Conservation (phyloP, 2,797 vertebrate species). For the Coccyzus lansbergi region DNA sequence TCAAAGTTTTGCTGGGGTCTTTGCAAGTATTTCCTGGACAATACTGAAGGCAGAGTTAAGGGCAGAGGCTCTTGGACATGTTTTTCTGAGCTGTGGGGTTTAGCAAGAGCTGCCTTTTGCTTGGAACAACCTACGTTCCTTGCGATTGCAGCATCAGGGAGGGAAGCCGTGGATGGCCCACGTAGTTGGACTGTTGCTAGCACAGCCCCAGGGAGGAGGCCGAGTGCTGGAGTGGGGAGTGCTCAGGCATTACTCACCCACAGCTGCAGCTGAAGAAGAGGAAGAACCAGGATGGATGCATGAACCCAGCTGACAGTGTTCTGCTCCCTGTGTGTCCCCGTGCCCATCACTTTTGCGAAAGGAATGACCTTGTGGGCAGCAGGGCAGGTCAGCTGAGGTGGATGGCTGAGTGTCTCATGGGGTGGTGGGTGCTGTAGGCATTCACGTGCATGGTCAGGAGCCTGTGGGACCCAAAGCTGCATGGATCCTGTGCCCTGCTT, state of each 20-base stretch:
- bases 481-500: fast-evolving
- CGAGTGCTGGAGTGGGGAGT: background rate
- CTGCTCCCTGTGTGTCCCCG: background rate
- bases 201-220: background rate
- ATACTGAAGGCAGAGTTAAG: background rate
- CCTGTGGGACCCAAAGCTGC: fast-evolving
- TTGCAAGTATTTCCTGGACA: background rate
- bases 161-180: background rate
- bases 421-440: fast-evolving
- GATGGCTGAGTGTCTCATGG: background rate
- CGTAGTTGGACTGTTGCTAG: background rate
- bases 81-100: background rate
- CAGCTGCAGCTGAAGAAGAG: background rate
- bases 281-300: background rate
- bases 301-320: fast-evolving
- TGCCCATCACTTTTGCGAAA: background rate
- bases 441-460: background rate
- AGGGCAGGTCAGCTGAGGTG: background rate
- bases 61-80: fast-evolving
- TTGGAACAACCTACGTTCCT: background rate
- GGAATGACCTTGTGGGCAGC: background rate
- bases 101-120: background rate
- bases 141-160: fast-evolving
- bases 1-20: fast-evolving
- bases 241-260: background rate